phyloP scores from a whole-genome alignment of 2,797 vertebrate genomes.

The Falco columbarius region DNA sequence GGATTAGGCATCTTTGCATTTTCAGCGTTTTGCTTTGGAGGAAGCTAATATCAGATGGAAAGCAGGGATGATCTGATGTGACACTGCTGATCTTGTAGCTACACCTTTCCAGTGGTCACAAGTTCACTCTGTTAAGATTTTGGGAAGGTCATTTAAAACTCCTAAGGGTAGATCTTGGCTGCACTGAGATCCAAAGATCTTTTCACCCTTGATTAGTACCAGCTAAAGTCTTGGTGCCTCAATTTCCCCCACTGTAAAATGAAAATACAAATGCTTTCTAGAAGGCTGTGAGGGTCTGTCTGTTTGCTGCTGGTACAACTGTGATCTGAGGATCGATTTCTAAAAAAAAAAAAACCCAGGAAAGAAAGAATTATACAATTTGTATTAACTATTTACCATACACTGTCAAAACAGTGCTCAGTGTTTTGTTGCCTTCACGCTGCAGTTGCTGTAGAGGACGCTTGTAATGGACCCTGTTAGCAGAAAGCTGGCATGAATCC shows the following conservation, averaged over 20 bases:
- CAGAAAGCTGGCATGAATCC: background rate
- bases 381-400: background rate
- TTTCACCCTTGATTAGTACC: background rate
- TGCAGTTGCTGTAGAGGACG: background rate
- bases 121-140: background rate
- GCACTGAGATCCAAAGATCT: background rate
- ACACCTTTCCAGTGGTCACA: background rate
- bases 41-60: background rate
- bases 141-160: background rate
- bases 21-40: background rate
- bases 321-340: background rate
- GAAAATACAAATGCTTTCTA: background rate
- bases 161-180: background rate
- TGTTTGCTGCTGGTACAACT: background rate
- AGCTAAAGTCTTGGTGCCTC: background rate
- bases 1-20: background rate
- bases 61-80: background rate
- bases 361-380: background rate
- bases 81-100: background rate
- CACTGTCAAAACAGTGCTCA: background rate
- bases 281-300: background rate
- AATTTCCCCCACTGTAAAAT: background rate
- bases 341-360: background rate
- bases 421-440: background rate
- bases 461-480: background rate